Evolutionary conservation across 37 sponge, comb jelly and placozoan species (phyloP).

Genomic region (Beroe forskalii): DNA sequence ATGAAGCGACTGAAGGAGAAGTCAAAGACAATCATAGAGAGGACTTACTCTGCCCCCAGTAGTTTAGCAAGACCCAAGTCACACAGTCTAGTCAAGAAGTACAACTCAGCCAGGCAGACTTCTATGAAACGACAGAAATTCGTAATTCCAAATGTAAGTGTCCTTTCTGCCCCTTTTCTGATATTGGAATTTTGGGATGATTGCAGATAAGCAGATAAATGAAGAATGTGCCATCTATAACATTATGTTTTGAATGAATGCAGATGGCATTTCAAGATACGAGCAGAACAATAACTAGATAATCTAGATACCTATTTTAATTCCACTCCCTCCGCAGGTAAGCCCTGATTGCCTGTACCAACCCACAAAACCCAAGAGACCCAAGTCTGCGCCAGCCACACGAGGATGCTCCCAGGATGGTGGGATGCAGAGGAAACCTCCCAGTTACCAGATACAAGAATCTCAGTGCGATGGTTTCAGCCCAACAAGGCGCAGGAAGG

Average conservation of each 20-base stretch:
- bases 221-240: too few relatives aligned
- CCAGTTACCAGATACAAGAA: not conserved
- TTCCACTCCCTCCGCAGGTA: too few relatives aligned
- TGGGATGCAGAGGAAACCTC: not conserved
- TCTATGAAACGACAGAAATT: not conserved
- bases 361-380: conserved; percentile 28
- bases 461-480: not conserved
- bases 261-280: too few relatives aligned
- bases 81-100: not conserved
- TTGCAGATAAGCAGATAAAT: too few relatives aligned
- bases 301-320: too few relatives aligned
- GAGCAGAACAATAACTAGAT: too few relatives aligned
- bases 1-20: conserved; percentile 47
- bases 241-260: too few relatives aligned
- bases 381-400: not conserved
- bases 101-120: conserved; percentile 38
- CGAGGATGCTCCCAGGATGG: too few relatives aligned
- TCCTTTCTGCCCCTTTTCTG: too few relatives aligned
- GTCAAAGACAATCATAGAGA: conserved; percentile 15
- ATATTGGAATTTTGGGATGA: too few relatives aligned
- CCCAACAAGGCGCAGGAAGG: not conserved
- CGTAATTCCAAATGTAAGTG: conserved; percentile 53
- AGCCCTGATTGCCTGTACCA: conserved; percentile 48
- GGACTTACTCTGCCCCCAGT: conserved; percentile 3
- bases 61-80: conserved; percentile 20